Percentiles rank a stretch among this genome's conserved stretches.
Conservation (phyloP, 2,797 vertebrate genomes). For the Mus spretus region DNA sequence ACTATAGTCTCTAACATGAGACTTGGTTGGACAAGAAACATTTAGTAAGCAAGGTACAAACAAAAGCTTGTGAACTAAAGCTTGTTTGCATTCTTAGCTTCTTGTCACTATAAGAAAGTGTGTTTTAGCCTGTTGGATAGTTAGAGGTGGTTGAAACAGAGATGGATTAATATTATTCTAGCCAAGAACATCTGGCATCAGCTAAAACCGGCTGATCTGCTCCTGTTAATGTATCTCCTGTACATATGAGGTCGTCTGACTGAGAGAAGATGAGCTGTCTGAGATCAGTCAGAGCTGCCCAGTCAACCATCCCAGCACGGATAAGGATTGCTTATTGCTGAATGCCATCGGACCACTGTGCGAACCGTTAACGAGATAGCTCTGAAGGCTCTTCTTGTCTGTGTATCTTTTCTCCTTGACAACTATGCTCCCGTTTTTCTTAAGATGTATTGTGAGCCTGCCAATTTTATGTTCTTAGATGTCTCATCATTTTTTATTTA, state of each 20-base stretch:
- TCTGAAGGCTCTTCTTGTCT: constrained; percentile 39
- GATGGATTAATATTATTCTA: constrained; percentile 4
- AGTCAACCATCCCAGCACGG: background rate
- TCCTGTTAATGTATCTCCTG: background rate
- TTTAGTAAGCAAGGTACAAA: background rate
- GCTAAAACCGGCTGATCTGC: background rate
- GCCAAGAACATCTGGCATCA: constrained; percentile 39
- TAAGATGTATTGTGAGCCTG: constrained; percentile 31
- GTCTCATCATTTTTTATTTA: constrained; percentile 52
- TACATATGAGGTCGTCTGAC: background rate
- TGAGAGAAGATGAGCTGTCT: background rate
- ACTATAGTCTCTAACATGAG: background rate
- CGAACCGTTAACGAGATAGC: background rate
- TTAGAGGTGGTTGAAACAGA: constrained; percentile 39
- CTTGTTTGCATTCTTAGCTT: constrained; percentile 48
- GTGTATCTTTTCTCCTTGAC: constrained; percentile 68
- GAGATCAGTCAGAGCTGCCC: background rate
- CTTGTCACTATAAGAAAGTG: background rate
- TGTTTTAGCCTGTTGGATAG: background rate
- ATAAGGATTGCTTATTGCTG: background rate
- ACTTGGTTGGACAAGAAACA: constrained; percentile 17
- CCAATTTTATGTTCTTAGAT: constrained; percentile 44
- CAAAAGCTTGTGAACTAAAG: background rate
- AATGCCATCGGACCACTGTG: background rate
- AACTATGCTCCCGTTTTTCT: constrained; percentile 55